These are phyloP conservation scores for Macaria notata DNA, from an alignment of 2,888 invertebrate species.

Conservation along the genomic window DNA sequence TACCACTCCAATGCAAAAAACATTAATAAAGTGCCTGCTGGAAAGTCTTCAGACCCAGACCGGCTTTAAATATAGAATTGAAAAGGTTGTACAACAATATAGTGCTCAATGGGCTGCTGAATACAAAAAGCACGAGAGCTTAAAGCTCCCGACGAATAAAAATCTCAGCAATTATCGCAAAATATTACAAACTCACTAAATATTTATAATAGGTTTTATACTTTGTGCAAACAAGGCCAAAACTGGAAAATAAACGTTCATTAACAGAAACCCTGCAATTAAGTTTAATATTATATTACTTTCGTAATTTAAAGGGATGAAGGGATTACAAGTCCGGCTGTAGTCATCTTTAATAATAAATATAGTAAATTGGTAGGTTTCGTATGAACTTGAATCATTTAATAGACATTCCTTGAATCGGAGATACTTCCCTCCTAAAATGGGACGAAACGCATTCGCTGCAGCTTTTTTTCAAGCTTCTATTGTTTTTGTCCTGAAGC, in stretches of 20 bases:
- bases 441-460: too few relatives aligned
- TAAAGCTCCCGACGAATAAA: constrained; percentile 22
- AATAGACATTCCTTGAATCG: too few relatives aligned
- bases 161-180: constrained; percentile 19
- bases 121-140: constrained; percentile 17
- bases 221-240: constrained; percentile 25
- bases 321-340: constrained; percentile 28
- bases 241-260: constrained; percentile 32
- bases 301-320: constrained; percentile 31
- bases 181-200: constrained; percentile 11
- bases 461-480: too few relatives aligned
- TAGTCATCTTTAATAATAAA: constrained; percentile 22
- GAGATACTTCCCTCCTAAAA: too few relatives aligned
- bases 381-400: too few relatives aligned
- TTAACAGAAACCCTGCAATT: constrained; percentile 32
- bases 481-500: too few relatives aligned
- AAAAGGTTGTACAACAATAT: constrained; percentile 32
- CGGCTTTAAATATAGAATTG: constrained; percentile 39
- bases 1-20: constrained; percentile 36
- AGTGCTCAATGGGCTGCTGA: constrained; percentile 16
- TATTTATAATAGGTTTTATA: constrained; percentile 22
- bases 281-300: constrained; percentile 36
- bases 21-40: constrained; percentile 42
- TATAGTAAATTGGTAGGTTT: constrained; percentile 12
- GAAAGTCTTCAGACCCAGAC: constrained; percentile 39